Conservation (phyloP, 37 sponge, comb jelly and placozoan genomes). For the Aplysina aerophoba region DNA sequence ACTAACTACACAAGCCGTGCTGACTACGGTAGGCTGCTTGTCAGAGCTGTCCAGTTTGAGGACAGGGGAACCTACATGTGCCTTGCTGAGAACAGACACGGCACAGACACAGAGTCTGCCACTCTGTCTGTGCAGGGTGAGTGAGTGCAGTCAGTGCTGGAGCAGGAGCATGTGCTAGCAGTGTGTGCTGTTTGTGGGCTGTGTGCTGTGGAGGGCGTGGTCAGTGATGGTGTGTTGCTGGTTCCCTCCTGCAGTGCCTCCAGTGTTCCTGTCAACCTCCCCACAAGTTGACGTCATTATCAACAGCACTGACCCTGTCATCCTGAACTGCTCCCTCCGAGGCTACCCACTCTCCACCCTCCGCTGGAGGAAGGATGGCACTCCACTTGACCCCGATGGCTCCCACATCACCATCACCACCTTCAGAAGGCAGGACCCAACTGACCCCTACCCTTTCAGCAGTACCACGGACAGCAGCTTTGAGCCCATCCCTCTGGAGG, state of each 20-base stretch:
- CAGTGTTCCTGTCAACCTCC: neutral
- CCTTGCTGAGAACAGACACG: slow-evolving; percentile 42
- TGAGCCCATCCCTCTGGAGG: neutral
- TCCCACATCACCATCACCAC: neutral
- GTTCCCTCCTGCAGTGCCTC: neutral
- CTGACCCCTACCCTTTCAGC: neutral
- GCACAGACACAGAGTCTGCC: slow-evolving; percentile 12
- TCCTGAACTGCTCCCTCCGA: neutral
- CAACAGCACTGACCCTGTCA: neutral
- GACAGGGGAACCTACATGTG: slow-evolving; percentile 73
- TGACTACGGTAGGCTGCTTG: slow-evolving; percentile 53
- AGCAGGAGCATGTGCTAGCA: neutral
- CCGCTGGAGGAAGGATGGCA: neutral
- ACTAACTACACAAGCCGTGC: neutral
- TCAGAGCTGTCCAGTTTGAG: slow-evolving; percentile 46
- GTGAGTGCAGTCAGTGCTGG: slow-evolving; percentile 16
- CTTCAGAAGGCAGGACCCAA: slow-evolving; percentile 7
- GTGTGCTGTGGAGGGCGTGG: too few species aligned
- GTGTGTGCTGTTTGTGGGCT: neutral
- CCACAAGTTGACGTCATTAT: neutral
- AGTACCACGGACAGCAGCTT: neutral
- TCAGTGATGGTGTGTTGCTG: too few species aligned
- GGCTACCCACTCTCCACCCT: slow-evolving; percentile 1
- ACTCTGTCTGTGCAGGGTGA: slow-evolving; percentile 76
- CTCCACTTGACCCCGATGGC: neutral